Base-by-base conservation (phyloP, 2,113 vertebrate species). In the Plestiodon gilberti region DNA sequence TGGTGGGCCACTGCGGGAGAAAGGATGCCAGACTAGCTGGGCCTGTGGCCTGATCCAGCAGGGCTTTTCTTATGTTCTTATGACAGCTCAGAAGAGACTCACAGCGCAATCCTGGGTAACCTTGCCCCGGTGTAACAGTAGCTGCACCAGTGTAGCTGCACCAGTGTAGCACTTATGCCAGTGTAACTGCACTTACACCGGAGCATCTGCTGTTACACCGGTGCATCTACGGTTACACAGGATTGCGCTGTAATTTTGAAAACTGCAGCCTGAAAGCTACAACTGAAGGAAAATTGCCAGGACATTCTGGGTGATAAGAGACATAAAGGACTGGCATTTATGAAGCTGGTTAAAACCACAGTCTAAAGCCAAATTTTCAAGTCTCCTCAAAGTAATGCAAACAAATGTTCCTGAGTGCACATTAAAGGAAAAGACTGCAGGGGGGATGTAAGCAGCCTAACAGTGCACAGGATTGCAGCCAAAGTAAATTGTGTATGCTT, bases 261-360 rank as follows among this genome's bases (percentile, higher is more conserved):
- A 71, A 62, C 2, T 33, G 55, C 55, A 62, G 38, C 0, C 0
- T 74, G 64, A 87, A n/a, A 65, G 33, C 11, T 0, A 3, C 30
- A 40, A n/a, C 0, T 0, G 2, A 0, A 1, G 0, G 71, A 81
- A 11, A 82, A 33, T 38, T 73, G 43, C 40, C 25, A 25, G 71
- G 2, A 61, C 52, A 14, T n/a, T 6, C 40, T 55, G 48, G 18
- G 67, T 61, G 61, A 78, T 52, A 61, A 64, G 67, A 73, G 15
- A 3, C 6, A 91, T 65, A 4, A 35, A 84, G 59, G 90, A 30
- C 7, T 74, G 70, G 65, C 14, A 65, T 23, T 0, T 1, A 59
- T 33, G 67, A 67, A 0, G 0, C 70, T 84, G 73, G 81, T 23
- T 78, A 65, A 61, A 88, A 64, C 64, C 83, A 89, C 79, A 4